Conservation (phyloP, 2,888 invertebrate genomes). For the Amaurobius ferox region DNA sequence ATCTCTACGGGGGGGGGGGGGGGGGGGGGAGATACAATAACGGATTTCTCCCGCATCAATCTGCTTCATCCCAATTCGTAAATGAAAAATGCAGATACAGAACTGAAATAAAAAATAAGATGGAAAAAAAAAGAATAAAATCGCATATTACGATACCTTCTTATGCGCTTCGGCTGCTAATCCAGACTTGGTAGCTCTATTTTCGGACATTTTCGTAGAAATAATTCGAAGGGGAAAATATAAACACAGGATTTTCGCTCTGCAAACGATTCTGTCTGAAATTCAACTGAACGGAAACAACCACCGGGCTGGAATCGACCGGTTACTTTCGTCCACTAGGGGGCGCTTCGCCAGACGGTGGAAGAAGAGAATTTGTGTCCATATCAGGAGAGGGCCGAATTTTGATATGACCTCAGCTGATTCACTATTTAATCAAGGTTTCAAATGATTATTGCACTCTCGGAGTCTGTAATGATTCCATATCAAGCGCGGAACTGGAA, state of each 20-base stretch:
- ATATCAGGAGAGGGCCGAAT: constrained; percentile 42
- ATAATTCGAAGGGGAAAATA: background rate
- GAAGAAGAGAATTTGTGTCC: constrained; percentile 10
- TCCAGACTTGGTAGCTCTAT: constrained; percentile 93
- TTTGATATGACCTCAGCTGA: constrained; percentile 53
- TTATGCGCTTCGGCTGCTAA: constrained; percentile 97
- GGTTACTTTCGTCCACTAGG: constrained; percentile 17
- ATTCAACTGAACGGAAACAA: constrained; percentile 9
- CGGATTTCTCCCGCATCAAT: background rate
- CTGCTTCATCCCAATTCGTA: background rate
- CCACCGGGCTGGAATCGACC: constrained; percentile 35
- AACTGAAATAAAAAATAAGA: background rate
- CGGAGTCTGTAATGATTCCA: too few relatives aligned
- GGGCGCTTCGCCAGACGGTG: background rate
- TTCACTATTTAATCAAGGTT: constrained; percentile 22
- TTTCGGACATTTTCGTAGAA: constrained; percentile 84
- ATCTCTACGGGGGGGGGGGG: background rate
- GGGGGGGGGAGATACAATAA: background rate
- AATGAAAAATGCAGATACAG: background rate
- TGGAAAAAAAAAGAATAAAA: too few relatives aligned
- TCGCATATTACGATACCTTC: constrained; percentile 83
- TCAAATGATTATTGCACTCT: constrained; percentile 21
- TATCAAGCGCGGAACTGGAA: too few relatives aligned
- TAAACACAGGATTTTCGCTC: background rate
- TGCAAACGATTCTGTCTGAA: background rate